A percentile compares a stretch with the other conserved stretches of the same genome.
phyloP scores from a whole-genome alignment of 1,140 invertebrate species.

The Aporrectodea caliginosa region DNA sequence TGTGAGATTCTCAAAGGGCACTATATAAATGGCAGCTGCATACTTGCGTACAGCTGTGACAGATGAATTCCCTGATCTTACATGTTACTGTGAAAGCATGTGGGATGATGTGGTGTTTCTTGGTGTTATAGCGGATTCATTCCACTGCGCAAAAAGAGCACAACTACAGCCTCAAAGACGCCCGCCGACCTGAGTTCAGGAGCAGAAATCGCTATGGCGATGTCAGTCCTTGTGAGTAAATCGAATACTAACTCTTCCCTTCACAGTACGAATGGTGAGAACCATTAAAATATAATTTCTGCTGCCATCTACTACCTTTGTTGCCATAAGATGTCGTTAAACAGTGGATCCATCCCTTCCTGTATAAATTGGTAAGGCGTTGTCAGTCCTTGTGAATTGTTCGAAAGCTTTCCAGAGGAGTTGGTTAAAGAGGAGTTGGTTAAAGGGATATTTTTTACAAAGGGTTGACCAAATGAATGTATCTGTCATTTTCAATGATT shows the following conservation, averaged over 20 bases:
- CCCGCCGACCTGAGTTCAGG: constrained; percentile 74
- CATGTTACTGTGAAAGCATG: too few species aligned
- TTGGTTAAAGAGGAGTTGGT: too few species aligned
- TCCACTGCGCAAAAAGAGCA: constrained; percentile 11
- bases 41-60: too few species aligned
- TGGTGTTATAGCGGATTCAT: constrained; percentile 10
- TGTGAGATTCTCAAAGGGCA: too few species aligned
- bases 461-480: too few species aligned
- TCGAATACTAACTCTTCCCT: not conserved
- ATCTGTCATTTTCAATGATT: too few species aligned
- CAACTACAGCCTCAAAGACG: constrained; percentile 68
- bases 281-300: not conserved
- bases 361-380: not conserved
- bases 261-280: not conserved
- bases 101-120: too few species aligned
- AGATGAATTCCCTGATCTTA: too few species aligned
- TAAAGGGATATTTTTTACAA: not conserved
- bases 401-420: too few species aligned
- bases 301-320: not conserved
- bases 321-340: not conserved
- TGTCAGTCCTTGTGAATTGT: not conserved
- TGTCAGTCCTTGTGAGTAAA: constrained; percentile 75
- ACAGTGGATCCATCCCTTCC: not conserved
- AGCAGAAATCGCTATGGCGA: constrained; percentile 85
- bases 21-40: too few species aligned